A percentile compares a stretch with the other conserved stretches of the same genome.
Conservation (phyloP, 2,888 invertebrate species). For the Hymenopus coronatus region DNA sequence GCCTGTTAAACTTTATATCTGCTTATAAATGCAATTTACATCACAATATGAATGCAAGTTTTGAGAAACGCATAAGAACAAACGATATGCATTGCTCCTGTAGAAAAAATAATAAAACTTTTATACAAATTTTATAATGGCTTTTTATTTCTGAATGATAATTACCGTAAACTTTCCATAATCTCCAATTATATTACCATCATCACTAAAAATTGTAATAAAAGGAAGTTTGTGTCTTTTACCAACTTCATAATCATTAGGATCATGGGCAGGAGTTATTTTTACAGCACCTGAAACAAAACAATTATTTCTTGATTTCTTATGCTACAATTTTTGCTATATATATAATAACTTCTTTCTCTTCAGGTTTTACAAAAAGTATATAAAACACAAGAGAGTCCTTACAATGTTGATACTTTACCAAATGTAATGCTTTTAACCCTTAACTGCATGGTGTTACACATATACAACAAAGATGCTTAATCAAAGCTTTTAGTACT, state of each 20-base stretch:
- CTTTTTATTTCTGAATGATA: background rate
- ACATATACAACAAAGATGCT: too few relatives aligned
- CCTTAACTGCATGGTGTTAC: too few relatives aligned
- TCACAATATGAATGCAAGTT: too few relatives aligned
- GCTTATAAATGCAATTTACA: too few relatives aligned
- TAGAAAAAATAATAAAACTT: too few relatives aligned
- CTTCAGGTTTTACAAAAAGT: too few relatives aligned
- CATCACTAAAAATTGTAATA: conserved; percentile 87
- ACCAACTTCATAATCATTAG: conserved; percentile 94
- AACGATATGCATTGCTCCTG: too few relatives aligned
- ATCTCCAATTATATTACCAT: conserved; percentile 78
- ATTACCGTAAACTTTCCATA: conserved; percentile 72
- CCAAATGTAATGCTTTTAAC: background rate
- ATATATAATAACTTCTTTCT: too few relatives aligned
- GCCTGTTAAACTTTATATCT: too few relatives aligned
- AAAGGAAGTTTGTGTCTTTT: conserved; percentile 83
- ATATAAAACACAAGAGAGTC: background rate
- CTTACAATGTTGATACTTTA: background rate
- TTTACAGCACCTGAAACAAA: conserved; percentile 82
- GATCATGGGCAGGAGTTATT: conserved; percentile 97
- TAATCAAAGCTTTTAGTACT: too few relatives aligned
- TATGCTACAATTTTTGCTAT: background rate
- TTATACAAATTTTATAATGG: too few relatives aligned
- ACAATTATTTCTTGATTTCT: background rate
- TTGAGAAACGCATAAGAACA: too few relatives aligned